phyloP scores from a whole-genome alignment of 2,797 vertebrate species.

The Lithobates sylvaticus region DNA sequence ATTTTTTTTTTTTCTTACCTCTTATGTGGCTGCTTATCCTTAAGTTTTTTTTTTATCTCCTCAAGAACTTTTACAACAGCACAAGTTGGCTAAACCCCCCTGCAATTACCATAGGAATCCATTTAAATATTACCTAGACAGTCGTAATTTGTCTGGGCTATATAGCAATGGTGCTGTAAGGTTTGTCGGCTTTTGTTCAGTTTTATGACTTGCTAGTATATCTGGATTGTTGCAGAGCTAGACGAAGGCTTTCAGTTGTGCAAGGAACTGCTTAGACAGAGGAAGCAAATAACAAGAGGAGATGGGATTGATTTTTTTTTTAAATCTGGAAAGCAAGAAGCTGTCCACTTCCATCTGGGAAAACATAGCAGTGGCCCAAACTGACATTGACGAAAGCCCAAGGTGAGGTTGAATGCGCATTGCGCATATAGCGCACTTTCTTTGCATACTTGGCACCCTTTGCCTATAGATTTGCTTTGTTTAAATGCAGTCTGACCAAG shows the following conservation, averaged over 20 bases:
- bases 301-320: slow-evolving; percentile 66
- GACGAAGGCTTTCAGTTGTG: slow-evolving; percentile 90
- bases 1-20: slow-evolving; percentile 73
- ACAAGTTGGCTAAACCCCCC: slow-evolving; percentile 76
- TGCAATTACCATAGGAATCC: slow-evolving; percentile 88
- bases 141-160: slow-evolving; percentile 87
- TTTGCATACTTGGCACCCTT: background rate
- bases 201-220: slow-evolving; percentile 99
- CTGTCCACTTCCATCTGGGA: slow-evolving; percentile 40
- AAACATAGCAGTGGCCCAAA: slow-evolving; percentile 61
- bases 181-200: slow-evolving; percentile 97
- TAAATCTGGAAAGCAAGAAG: slow-evolving; percentile 55
- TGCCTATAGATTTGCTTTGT: background rate
- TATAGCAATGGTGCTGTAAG: slow-evolving; percentile 87
- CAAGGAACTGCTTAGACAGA: slow-evolving; percentile 81
- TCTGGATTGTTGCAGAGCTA: slow-evolving; percentile 94
- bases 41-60: slow-evolving; percentile 77
- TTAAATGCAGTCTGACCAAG: background rate
- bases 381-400: slow-evolving; percentile 67
- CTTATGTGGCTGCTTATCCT: slow-evolving; percentile 80
- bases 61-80: slow-evolving; percentile 82
- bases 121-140: slow-evolving; percentile 92
- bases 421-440: background rate
- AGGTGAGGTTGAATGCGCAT: slow-evolving; percentile 68
- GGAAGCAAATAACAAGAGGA: slow-evolving; percentile 77